Evolutionary conservation across 2,113 vertebrate species (phyloP), one percentile per base, ranked within the genome.

Genomic region (Psittacula cyanocephala): DNA sequence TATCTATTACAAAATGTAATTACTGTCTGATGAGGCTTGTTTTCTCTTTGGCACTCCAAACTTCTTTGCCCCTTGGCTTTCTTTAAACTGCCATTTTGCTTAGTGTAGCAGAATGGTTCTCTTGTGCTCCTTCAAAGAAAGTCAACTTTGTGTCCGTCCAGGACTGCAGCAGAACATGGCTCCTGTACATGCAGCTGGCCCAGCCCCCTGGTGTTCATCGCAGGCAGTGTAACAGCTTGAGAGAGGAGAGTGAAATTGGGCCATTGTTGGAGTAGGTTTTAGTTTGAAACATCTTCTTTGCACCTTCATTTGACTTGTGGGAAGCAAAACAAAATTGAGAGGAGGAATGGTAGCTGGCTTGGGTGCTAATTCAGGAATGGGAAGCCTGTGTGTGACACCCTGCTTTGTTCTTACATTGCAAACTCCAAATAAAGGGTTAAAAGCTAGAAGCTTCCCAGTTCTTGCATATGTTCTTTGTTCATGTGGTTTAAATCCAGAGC

Each of bases 181-280:
- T 69, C 28, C 5, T 22, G 1, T 9, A 3, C 9, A 0, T 12
- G 33, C 18, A 82, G 85, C 62, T 82, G 71, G 4, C 68, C 35
- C 4, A 4, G 47, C 57, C 35, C 47, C 1, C 0, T 11, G 44
- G 33, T 69, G 25, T 77, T 31, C 19, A 2, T n/a, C 8, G 2
- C 68, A 25, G 37, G 7, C 76, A 53, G 41, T 4, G 2, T 70
- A 46, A 31, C 29, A 68, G 3, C 9, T 0, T 10, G 28, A 5
- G 18, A 72, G 31, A 18, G 31, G 43, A 57, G 55, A 57, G 31
- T 22, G 55, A 57, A 57, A 9, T n/a, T 19, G 12, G 13, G 55
- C 55, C 6, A 20, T 57, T 3, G 13, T 9, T n/a, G 19, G 57
- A 24, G 7, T 4, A 23, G 23, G 22, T 69, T 92, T 27, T 41